Conservation (phyloP, 1,140 invertebrate genomes). For the Tetramorium parvispinum region DNA sequence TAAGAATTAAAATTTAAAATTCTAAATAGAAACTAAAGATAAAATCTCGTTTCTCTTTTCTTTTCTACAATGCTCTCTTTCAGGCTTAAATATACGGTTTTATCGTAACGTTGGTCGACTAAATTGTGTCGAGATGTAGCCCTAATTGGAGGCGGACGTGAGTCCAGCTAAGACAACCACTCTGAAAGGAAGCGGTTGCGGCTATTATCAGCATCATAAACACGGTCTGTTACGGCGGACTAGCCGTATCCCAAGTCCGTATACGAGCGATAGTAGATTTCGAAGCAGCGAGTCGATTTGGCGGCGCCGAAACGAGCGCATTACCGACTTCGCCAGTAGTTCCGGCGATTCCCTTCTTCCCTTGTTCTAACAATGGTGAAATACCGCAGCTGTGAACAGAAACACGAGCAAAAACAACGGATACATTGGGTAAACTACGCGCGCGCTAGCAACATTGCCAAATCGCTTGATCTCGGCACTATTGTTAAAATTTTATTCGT, state of each 20-base stretch:
- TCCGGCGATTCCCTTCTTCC: conserved; percentile 55
- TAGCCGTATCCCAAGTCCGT: conserved; percentile 35
- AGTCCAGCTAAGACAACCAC: conserved; percentile 1
- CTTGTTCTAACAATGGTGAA: conserved; percentile 36
- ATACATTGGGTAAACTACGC: conserved; percentile 50
- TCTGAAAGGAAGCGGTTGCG: conserved; percentile 35
- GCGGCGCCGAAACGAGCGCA: conserved; percentile 66
- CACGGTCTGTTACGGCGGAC: conserved; percentile 23
- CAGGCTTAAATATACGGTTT: conserved; percentile 7
- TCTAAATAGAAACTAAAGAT: not conserved
- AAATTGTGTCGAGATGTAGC: conserved; percentile 28
- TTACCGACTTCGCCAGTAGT: conserved; percentile 58
- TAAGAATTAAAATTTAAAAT: not conserved
- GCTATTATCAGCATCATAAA: conserved; percentile 60
- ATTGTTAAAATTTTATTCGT: conserved; percentile 43
- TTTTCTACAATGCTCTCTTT: not conserved
- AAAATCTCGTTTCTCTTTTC: not conserved
- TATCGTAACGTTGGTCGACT: not conserved
- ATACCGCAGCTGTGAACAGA: conserved; percentile 26
- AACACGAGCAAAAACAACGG: conserved; percentile 44
- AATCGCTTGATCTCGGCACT: conserved; percentile 46
- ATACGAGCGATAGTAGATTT: conserved; percentile 42
- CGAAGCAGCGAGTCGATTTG: conserved; percentile 68
- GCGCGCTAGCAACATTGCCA: conserved; percentile 48
- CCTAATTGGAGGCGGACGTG: conserved; percentile 48